A percentile compares a stretch with the other conserved stretches of the same genome.
phyloP scores from a whole-genome alignment of 1,140 invertebrate species.

The Cotesia chilonis region DNA sequence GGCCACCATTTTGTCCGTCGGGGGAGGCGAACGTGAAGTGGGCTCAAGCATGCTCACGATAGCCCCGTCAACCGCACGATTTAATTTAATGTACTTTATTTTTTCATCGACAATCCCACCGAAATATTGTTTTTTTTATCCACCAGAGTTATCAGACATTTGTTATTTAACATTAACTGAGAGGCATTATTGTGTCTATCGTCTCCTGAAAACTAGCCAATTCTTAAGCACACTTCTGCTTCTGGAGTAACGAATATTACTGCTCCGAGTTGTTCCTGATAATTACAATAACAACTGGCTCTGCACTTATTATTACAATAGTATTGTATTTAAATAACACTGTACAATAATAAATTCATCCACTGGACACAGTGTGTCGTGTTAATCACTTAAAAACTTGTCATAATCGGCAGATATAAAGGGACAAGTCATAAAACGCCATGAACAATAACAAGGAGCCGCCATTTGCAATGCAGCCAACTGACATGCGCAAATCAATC shows the following conservation, averaged over 20 bases:
- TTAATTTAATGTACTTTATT: slow-evolving; percentile 28
- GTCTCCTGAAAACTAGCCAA: slow-evolving; percentile 49
- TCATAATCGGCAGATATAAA: slow-evolving; percentile 70
- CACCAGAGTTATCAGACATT: slow-evolving; percentile 26
- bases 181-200: too few relatives aligned
- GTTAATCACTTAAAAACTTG: slow-evolving; percentile 63
- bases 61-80: slow-evolving; percentile 58
- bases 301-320: slow-evolving; percentile 38
- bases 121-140: too few relatives aligned
- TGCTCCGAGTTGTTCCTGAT: too few relatives aligned
- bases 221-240: slow-evolving; percentile 49
- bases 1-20: slow-evolving; percentile 69
- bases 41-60: slow-evolving; percentile 65
- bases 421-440: slow-evolving; percentile 73
- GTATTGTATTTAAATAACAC: slow-evolving; percentile 40
- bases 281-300: slow-evolving; percentile 37
- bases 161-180: too few relatives aligned
- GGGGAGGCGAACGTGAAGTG: slow-evolving; percentile 67
- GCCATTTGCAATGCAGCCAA: slow-evolving; percentile 78
- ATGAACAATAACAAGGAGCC: slow-evolving; percentile 80
- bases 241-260: slow-evolving; percentile 35
- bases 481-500: slow-evolving; percentile 74
- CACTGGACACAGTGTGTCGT: slow-evolving; percentile 54
- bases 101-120: background rate
- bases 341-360: slow-evolving; percentile 53